Percentiles rank a stretch among this genome's conserved stretches.
These are phyloP conservation scores for Oreochromis grahami DNA, from an alignment of 2,797 vertebrate species.

Conservation along the genomic window DNA sequence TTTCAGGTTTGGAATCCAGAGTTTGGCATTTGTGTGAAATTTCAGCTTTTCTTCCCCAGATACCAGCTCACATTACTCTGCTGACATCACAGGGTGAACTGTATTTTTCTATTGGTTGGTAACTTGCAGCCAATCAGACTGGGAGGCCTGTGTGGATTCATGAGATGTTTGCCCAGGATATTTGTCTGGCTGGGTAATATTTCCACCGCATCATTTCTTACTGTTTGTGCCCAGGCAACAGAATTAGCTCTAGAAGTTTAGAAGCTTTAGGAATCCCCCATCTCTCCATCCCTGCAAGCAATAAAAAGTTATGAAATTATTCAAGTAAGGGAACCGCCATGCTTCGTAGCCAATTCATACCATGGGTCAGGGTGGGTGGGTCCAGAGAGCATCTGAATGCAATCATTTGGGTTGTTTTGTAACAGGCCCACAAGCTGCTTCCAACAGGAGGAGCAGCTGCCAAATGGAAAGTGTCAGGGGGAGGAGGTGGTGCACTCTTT, in stretches of 20 bases:
- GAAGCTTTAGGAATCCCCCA: slow-evolving; percentile 3
- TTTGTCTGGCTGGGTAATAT: background rate
- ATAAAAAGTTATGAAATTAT: slow-evolving; percentile 28
- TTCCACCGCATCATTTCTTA: background rate
- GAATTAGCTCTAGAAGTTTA: background rate
- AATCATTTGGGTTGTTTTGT: slow-evolving; percentile 34
- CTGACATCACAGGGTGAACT: slow-evolving; percentile 1
- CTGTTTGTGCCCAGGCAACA: background rate
- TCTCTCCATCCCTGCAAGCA: background rate
- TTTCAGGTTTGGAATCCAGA: background rate
- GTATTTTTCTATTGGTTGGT: slow-evolving; percentile 41
- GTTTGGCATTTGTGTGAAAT: background rate
- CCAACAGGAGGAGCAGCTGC: background rate
- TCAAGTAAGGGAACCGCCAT: background rate
- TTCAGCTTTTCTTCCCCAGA: background rate
- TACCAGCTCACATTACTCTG: slow-evolving; percentile 8
- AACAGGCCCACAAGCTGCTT: background rate
- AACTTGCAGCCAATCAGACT: slow-evolving; percentile 36
- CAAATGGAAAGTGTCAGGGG: background rate
- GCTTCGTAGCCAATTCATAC: slow-evolving; percentile 55
- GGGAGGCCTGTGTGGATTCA: slow-evolving; percentile 36
- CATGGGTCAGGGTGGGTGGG: slow-evolving; percentile 36
- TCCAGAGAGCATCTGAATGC: slow-evolving; percentile 43
- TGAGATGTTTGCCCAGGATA: slow-evolving; percentile 16
- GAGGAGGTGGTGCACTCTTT: background rate